Conservation (phyloP, 2,888 invertebrate species). For the Ectobius pallidus region DNA sequence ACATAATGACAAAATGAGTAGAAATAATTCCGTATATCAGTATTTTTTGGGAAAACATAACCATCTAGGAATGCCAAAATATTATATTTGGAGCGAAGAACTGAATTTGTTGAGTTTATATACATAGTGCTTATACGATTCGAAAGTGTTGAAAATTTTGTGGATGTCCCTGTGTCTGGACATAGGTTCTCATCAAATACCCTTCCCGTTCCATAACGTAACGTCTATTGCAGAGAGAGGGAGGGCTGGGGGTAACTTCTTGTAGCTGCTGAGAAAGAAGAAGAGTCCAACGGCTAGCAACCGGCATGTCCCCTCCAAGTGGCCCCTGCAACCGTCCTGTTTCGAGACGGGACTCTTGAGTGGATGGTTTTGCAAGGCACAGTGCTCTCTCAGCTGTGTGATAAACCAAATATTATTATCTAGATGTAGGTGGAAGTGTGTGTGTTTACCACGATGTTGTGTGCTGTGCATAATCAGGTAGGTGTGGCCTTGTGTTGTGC, state of each 20-base stretch:
- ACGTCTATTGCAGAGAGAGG: conserved; percentile 14
- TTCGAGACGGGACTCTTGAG: background rate
- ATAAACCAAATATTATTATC: too few species aligned
- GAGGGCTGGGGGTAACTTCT: background rate
- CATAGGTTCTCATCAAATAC: conserved; percentile 3
- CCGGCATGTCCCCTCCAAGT: background rate
- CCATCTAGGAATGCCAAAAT: too few species aligned
- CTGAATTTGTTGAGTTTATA: too few species aligned
- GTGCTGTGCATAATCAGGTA: conserved; percentile 6
- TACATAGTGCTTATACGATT: too few species aligned
- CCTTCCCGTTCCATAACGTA: background rate
- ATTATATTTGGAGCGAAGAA: too few species aligned
- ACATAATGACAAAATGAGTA: too few species aligned
- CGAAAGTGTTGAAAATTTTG: background rate
- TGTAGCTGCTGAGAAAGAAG: background rate
- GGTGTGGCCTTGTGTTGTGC: background rate
- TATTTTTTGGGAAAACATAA: too few species aligned
- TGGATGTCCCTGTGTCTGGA: conserved; percentile 3
- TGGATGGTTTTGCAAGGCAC: background rate
- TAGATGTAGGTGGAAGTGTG: background rate
- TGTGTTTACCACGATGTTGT: background rate
- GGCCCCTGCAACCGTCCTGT: conserved; percentile 7
- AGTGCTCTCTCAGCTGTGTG: background rate
- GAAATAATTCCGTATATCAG: too few species aligned
- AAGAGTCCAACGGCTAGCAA: conserved; percentile 15